These are phyloP conservation scores for Phaetusa simplex DNA, from an alignment of 2,113 vertebrate genomes.

Conservation along the genomic window DNA sequence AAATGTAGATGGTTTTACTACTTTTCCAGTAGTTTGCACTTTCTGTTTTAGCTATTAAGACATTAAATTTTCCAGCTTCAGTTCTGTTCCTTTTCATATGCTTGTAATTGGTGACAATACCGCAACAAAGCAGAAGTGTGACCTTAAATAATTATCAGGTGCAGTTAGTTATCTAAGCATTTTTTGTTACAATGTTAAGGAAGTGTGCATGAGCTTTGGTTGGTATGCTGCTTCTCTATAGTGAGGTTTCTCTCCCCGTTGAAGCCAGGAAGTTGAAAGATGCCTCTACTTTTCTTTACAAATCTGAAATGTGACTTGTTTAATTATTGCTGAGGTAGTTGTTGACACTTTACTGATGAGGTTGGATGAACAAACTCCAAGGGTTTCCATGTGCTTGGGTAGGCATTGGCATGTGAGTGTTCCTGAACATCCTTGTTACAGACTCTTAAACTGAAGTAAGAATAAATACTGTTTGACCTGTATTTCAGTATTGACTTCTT, in stretches of 20 bases:
- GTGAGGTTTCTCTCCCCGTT: not conserved
- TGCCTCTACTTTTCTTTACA: not conserved
- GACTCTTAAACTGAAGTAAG: constrained; percentile 27
- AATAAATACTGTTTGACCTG: constrained; percentile 53
- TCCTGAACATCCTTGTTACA: constrained; percentile 26
- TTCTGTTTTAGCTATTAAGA: not conserved
- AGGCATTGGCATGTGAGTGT: not conserved
- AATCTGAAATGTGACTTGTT: constrained; percentile 28
- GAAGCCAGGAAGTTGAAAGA: not conserved
- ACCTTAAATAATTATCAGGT: not conserved
- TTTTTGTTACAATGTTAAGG: not conserved
- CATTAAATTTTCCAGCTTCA: not conserved
- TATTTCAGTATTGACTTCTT: not conserved
- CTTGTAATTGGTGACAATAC: not conserved
- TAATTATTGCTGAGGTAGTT: constrained; percentile 11
- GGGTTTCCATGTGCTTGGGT: not conserved
- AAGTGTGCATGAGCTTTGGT: not conserved
- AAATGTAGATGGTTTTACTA: not conserved
- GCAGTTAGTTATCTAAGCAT: not conserved
- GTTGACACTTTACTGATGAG: not conserved
- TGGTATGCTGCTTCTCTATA: not conserved
- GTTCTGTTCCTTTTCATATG: not conserved
- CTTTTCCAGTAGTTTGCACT: not conserved
- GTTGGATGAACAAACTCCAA: not conserved
- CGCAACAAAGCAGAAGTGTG: not conserved